These are phyloP conservation scores for Trichonephila clavata DNA, from an alignment of 1,140 invertebrate species.

Conservation along the genomic window DNA sequence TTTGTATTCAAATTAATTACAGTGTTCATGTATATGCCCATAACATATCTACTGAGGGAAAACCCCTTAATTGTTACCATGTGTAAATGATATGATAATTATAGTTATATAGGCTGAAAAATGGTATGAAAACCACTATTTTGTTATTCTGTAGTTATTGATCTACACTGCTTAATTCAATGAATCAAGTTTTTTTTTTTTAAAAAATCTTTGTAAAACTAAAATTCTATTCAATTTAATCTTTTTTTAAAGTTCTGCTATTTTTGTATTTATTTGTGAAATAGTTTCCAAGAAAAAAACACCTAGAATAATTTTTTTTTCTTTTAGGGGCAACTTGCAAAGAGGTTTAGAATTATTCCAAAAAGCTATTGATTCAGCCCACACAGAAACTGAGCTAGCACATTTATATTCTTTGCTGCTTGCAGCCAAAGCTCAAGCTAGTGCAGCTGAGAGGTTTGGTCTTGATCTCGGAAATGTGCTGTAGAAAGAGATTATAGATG, in stretches of 20 bases:
- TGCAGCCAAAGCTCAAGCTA: slow-evolving; percentile 92
- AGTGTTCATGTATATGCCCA: no score
- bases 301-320: slow-evolving; percentile 45
- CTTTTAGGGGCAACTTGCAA: slow-evolving; percentile 89
- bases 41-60: no score
- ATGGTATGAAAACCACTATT: no score
- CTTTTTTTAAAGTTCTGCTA: background rate
- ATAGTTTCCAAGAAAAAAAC: no score
- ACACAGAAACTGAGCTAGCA: slow-evolving; percentile 91
- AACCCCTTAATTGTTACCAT: no score
- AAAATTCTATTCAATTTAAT: background rate
- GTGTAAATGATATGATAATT: no score
- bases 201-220: no score
- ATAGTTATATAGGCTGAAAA: no score
- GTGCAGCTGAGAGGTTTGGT: slow-evolving; percentile 89
- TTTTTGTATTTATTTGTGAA: slow-evolving; percentile 76
- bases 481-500: slow-evolving; percentile 46
- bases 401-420: slow-evolving; percentile 92
- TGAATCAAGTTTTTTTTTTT: no score
- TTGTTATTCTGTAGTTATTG: no score
- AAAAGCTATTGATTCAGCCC: slow-evolving; percentile 92
- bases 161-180: no score
- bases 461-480: slow-evolving; percentile 78
- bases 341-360: slow-evolving; percentile 92
- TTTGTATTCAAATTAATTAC: no score